Evolutionary conservation across 2,113 vertebrate species (phyloP), one percentile per base, ranked within the genome.

Genomic region (Gambusia holbrooki): DNA sequence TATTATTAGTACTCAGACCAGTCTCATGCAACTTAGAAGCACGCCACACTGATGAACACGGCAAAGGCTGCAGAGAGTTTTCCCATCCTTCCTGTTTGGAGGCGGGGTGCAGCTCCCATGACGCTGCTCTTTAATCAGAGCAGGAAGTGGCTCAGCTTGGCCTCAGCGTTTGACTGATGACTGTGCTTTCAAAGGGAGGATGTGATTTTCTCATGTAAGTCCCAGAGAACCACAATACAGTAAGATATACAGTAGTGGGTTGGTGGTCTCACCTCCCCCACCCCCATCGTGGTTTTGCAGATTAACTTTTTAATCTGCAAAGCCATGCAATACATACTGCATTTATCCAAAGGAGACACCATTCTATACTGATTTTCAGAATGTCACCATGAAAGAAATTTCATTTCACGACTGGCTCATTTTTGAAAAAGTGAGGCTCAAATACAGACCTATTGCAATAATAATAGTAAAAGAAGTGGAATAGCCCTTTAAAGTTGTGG

Each of bases 71-170:
- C 70, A 77, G 51, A 71, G 65, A 51, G 69, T 76, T 82, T 80
- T 90, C 81, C 71, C 85, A 85, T 88, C 77, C 67, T 80, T 82
- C 70, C 69, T 69, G 27, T 63, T 67, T 54, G 72, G 81, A 77
- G 70, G 69, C 28, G 19, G 40, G 66, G 73, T 68, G 75, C 65
- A 71, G 68, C 66, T 82, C 76, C 42, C 80, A 42, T 17, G 62
- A 77, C 29, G 74, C 79, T 74, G 63, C 80, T 79, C 84, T 90
- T 70, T 92, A 90, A 90, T 90, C 89, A 88, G 70, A 77, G 77
- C 66, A 85, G 76, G 84, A 91, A 87, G 78, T 72, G 79, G 77
- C 65, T 73, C 10, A 0, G 51, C 76, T 76, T 77, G 58, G 14
- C 51, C 65, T 87, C 68, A 85, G 75, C 74, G 25, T 81, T 62